Evolutionary conservation across 1,140 invertebrate species (phyloP).

Genomic region (Drosophila sp.): DNA sequence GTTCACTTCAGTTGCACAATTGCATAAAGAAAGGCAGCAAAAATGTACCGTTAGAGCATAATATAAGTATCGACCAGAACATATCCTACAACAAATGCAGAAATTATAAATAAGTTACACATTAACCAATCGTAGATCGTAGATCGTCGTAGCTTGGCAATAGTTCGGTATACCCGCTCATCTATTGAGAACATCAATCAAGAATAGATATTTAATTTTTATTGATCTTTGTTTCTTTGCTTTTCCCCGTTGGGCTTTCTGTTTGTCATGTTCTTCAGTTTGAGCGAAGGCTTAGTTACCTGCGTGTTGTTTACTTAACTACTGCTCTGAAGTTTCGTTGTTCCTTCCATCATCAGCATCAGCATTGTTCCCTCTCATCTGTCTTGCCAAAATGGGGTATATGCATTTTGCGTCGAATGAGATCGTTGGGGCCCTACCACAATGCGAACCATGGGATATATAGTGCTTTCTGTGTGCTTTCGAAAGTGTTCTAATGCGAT

Average conservation of each 20-base stretch:
- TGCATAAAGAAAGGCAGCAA: not conserved
- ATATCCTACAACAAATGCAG: not conserved
- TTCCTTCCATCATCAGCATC: not conserved
- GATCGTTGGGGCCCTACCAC: no score
- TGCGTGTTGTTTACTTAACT: not conserved
- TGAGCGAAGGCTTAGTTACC: not conserved
- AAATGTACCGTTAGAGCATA: not conserved
- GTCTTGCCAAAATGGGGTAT: not conserved
- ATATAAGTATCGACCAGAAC: not conserved
- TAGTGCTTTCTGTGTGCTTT: no score
- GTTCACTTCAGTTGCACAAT: constrained; percentile 35
- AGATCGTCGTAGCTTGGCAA: no score
- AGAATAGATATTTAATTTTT: constrained; percentile 7
- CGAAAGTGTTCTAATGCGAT: no score
- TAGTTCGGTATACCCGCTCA: no score
- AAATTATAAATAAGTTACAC: no score
- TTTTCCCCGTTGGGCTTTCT: not conserved
- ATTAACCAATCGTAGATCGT: no score
- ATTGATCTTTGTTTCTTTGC: not conserved
- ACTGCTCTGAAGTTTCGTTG: not conserved
- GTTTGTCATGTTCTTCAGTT: constrained; percentile 13
- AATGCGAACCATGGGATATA: no score
- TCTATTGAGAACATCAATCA: constrained; percentile 6
- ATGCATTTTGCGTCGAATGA: not conserved
- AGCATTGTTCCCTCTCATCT: not conserved